Percentiles rank a stretch among this genome's conserved stretches.
These are phyloP conservation scores for Bombus ignitus DNA, from an alignment of 1,140 invertebrate species.

Conservation along the genomic window DNA sequence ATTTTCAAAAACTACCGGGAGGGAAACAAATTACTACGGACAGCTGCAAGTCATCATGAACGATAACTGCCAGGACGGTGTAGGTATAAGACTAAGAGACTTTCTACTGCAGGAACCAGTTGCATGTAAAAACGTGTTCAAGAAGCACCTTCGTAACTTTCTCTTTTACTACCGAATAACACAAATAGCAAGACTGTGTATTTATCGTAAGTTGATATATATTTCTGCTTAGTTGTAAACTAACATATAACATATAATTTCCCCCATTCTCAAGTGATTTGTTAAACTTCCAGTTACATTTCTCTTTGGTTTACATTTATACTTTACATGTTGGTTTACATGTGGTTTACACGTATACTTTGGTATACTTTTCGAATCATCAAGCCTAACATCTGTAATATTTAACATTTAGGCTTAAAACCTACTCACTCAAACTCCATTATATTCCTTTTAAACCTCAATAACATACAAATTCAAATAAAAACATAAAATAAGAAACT, in stretches of 20 bases:
- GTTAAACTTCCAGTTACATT: too few relatives aligned
- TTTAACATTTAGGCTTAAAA: too few relatives aligned
- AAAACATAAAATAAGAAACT: too few relatives aligned
- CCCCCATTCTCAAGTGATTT: too few relatives aligned
- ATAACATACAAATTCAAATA: too few relatives aligned
- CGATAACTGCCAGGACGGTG: neutral
- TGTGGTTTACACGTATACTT: too few relatives aligned
- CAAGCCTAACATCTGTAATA: too few relatives aligned
- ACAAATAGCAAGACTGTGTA: neutral
- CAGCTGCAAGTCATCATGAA: neutral
- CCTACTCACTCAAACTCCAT: too few relatives aligned
- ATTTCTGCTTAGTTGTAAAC: neutral
- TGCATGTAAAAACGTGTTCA: neutral
- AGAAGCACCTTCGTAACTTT: rapidly evolving
- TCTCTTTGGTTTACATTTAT: too few relatives aligned
- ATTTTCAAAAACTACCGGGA: neutral
- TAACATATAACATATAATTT: neutral
- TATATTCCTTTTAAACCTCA: too few relatives aligned
- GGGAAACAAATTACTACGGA: neutral
- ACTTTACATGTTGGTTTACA: too few relatives aligned
- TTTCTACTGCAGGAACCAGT: rapidly evolving
- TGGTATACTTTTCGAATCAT: too few relatives aligned
- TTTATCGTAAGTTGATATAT: neutral
- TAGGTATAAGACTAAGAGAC: neutral
- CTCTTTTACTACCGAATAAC: neutral